Evolutionary conservation across 2,888 invertebrate species (phyloP).

Genomic region (Xestia rhomboidea): DNA sequence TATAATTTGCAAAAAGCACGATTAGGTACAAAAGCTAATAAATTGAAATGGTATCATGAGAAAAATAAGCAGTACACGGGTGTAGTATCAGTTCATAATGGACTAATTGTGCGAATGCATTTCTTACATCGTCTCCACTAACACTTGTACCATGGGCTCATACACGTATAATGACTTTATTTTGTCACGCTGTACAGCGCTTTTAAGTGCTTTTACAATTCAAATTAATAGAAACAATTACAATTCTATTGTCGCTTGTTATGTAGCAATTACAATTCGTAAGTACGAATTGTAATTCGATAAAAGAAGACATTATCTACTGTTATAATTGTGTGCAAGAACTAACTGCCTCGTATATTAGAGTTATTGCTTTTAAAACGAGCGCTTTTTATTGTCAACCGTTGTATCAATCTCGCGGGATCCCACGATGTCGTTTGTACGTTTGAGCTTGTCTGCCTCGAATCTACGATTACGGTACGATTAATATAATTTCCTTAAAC

Average conservation of each 20-base stretch:
- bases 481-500: slow-evolving; percentile 20
- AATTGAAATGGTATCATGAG: slow-evolving; percentile 77
- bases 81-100: slow-evolving; percentile 79
- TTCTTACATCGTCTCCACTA: slow-evolving; percentile 68
- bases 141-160: no score
- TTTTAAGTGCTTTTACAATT: slow-evolving; percentile 46
- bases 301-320: no score
- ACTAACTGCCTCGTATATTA: slow-evolving; percentile 30
- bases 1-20: slow-evolving; percentile 54
- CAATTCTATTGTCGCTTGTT: slow-evolving; percentile 15
- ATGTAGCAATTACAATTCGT: slow-evolving; percentile 30
- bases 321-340: slow-evolving; percentile 34
- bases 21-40: slow-evolving; percentile 65
- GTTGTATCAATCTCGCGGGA: slow-evolving; percentile 37
- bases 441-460: neutral
- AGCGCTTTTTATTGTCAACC: slow-evolving; percentile 40
- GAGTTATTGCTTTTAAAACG: slow-evolving; percentile 37
- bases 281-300: no score
- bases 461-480: slow-evolving; percentile 5
- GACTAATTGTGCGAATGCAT: slow-evolving; percentile 78
- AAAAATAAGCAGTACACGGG: slow-evolving; percentile 70
- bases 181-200: slow-evolving; percentile 54
- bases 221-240: slow-evolving; percentile 45
- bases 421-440: slow-evolving; percentile 56
- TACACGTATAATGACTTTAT: slow-evolving; percentile 57